Conservation (phyloP, 1,140 invertebrate species). For the Drosophila prosaltans region DNA sequence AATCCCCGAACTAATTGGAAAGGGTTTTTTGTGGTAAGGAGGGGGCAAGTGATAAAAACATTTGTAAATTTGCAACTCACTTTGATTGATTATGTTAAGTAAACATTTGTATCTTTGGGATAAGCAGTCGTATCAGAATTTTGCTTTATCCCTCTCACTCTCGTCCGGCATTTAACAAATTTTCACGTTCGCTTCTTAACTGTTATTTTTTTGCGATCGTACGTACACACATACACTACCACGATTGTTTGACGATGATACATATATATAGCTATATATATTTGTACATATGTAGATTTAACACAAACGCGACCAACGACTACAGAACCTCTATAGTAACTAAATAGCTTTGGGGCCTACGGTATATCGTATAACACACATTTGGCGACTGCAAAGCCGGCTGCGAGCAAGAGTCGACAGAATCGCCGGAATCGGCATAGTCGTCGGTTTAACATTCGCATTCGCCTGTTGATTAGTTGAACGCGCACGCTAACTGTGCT, state of each 20-base stretch:
- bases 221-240: not conserved
- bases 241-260: not conserved
- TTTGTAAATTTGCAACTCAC: slow-evolving; percentile 42
- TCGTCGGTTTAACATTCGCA: slow-evolving; percentile 24
- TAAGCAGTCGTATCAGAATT: not conserved
- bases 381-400: slow-evolving; percentile 3
- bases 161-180: slow-evolving; percentile 14
- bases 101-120: not conserved
- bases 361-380: slow-evolving; percentile 76
- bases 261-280: not conserved
- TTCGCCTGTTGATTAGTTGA: slow-evolving; percentile 68
- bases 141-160: not conserved
- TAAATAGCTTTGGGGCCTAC: slow-evolving; percentile 72
- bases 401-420: slow-evolving; percentile 46
- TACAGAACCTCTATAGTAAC: slow-evolving; percentile 80
- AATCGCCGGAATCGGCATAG: slow-evolving; percentile 40
- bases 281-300: slow-evolving; percentile 1
- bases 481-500: slow-evolving; percentile 33
- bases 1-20: slow-evolving; percentile 67
- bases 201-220: slow-evolving; percentile 33
- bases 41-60: no score
- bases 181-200: slow-evolving; percentile 43
- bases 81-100: slow-evolving; percentile 15
- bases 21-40: not conserved
- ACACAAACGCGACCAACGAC: slow-evolving; percentile 29